Percentiles rank a stretch among this genome's conserved stretches.
These are phyloP conservation scores for Aplochiton taeniatus DNA, from an alignment of 2,797 vertebrate species.

Conservation along the genomic window DNA sequence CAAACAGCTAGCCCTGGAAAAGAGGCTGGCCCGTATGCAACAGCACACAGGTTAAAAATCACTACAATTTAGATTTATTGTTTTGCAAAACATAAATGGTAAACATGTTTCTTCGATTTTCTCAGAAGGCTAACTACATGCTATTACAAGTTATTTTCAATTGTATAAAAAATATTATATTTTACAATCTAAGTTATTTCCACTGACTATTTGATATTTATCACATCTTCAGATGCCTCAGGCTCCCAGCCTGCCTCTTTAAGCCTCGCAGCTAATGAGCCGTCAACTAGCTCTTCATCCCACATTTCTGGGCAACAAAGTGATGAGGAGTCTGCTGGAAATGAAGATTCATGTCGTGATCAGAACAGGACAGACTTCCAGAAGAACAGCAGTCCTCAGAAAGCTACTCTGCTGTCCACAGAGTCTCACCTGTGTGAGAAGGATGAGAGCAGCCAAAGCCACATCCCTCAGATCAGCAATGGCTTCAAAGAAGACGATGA, in stretches of 20 bases:
- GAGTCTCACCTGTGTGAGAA: slow-evolving; percentile 20
- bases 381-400: slow-evolving; percentile 16
- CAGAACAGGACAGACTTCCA: slow-evolving; percentile 21
- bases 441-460: background rate
- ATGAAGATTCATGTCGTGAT: background rate
- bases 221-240: slow-evolving; percentile 27
- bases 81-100: too few relatives aligned
- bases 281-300: slow-evolving; percentile 30
- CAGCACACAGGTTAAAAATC: slow-evolving; percentile 50
- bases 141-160: too few relatives aligned
- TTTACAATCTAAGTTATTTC: too few relatives aligned
- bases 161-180: too few relatives aligned
- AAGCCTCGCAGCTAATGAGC: slow-evolving; percentile 21
- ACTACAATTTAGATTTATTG: too few relatives aligned
- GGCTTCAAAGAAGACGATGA: slow-evolving; percentile 15
- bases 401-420: slow-evolving; percentile 27
- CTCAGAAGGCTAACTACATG: too few relatives aligned
- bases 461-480: slow-evolving; percentile 12
- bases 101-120: too few relatives aligned
- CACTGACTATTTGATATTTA: background rate
- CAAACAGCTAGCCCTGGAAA: slow-evolving; percentile 85
- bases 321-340: slow-evolving; percentile 4
- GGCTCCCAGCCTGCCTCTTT: slow-evolving; percentile 29
- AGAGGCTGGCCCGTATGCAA: slow-evolving; percentile 79
- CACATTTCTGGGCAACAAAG: background rate